Evolutionary conservation across 2,888 invertebrate species (phyloP).

Genomic region (Acrobasis consociella): DNA sequence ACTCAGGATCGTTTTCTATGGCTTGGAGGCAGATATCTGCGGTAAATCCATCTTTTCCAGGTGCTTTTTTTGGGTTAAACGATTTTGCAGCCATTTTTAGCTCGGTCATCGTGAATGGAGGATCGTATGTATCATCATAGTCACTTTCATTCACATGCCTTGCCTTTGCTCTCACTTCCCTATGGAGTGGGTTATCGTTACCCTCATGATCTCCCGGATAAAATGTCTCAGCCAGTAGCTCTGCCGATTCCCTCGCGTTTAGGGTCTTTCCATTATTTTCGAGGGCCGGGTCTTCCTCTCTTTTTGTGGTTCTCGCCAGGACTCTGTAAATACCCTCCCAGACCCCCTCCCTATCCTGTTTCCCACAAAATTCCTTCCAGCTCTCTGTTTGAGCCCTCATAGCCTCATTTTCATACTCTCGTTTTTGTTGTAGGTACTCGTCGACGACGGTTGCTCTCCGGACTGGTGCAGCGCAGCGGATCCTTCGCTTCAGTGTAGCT

Average conservation of each 20-base stretch:
- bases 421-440: slow-evolving; percentile 4
- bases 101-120: slow-evolving; percentile 5
- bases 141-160: neutral
- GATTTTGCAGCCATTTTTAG: neutral
- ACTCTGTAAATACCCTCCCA: slow-evolving; percentile 27
- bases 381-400: neutral
- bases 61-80: slow-evolving; percentile 17
- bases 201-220: slow-evolving; percentile 18
- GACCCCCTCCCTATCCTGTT: slow-evolving; percentile 21
- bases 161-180: neutral
- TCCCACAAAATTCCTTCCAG: slow-evolving; percentile 22
- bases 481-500: slow-evolving; percentile 27
- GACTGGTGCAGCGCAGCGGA: slow-evolving; percentile 28
- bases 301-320: slow-evolving; percentile 17
- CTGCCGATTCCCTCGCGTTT: slow-evolving; percentile 19
- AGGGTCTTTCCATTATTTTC: slow-evolving; percentile 15
- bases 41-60: slow-evolving; percentile 4
- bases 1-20: neutral
- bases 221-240: slow-evolving; percentile 23
- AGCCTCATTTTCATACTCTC: neutral
- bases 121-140: neutral
- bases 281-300: slow-evolving; percentile 24
- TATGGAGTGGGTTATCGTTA: neutral
- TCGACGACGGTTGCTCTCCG: neutral
- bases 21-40: neutral